Evolutionary conservation across 2,797 vertebrate species (phyloP).

Genomic region (Sebastiscus tertius): DNA sequence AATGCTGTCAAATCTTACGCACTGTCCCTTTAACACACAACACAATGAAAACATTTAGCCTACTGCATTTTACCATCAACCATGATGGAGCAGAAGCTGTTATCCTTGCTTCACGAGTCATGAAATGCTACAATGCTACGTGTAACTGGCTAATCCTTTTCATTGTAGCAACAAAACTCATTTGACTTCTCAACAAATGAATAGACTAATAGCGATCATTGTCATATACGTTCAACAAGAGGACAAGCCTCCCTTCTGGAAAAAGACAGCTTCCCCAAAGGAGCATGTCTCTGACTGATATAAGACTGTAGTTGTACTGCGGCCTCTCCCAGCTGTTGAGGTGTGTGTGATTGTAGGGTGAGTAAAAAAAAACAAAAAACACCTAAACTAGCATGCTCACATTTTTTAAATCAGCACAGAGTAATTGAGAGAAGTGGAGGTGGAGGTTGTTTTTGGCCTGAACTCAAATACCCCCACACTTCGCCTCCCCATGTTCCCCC

Average conservation of each 20-base stretch:
- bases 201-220: neutral
- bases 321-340: slow-evolving; percentile 28
- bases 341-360: slow-evolving; percentile 28
- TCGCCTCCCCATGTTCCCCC: slow-evolving; percentile 32
- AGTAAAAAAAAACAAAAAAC: slow-evolving; percentile 11
- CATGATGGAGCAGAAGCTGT: neutral
- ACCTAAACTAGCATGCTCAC: slow-evolving; percentile 4
- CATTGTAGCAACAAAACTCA: neutral
- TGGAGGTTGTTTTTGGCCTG: slow-evolving; percentile 69
- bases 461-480: slow-evolving; percentile 65
- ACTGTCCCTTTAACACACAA: neutral
- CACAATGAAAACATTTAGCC: neutral
- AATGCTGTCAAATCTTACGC: fast-evolving
- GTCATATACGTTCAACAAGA: neutral
- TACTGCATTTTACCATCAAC: neutral
- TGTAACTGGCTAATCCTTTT: neutral
- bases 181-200: neutral
- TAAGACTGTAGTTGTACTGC: slow-evolving; percentile 17
- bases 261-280: neutral
- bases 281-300: slow-evolving; percentile 14
- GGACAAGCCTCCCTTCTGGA: neutral
- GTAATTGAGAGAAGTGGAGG: slow-evolving; percentile 55
- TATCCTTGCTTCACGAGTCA: neutral
- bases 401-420: slow-evolving; percentile 46
- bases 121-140: neutral